Evolutionary conservation across 2,888 invertebrate species (phyloP).

Genomic region (Diplazon laetatorius): DNA sequence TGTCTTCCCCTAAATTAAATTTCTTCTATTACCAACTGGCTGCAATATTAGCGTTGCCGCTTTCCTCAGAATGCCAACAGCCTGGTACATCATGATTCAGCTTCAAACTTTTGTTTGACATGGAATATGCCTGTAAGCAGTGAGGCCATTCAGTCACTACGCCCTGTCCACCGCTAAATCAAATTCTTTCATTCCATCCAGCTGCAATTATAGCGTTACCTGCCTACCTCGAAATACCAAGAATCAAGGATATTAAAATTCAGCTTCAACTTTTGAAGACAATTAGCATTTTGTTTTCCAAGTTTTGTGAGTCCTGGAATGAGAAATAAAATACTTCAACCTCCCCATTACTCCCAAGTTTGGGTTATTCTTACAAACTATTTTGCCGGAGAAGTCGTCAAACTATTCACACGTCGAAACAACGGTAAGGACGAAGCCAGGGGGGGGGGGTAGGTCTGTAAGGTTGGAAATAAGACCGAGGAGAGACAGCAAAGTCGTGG

Average conservation of each 20-base stretch:
- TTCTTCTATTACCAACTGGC: too few relatives aligned
- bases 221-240: neutral
- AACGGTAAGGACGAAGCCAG: too few relatives aligned
- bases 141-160: too few relatives aligned
- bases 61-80: too few relatives aligned
- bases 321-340: conserved; percentile 36
- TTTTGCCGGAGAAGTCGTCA: conserved; percentile 44
- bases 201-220: conserved; percentile 55
- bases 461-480: conserved; percentile 38
- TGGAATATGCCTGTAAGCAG: too few relatives aligned
- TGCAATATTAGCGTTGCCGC: too few relatives aligned
- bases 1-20: conserved; percentile 1
- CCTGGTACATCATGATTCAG: too few relatives aligned
- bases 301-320: conserved; percentile 16
- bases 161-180: too few relatives aligned
- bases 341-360: neutral
- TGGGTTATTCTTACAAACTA: conserved; percentile 52
- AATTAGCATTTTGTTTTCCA: conserved; percentile 25
- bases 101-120: too few relatives aligned
- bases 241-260: conserved; percentile 50
- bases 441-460: neutral
- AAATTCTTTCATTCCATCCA: conserved; percentile 28
- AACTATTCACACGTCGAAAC: conserved; percentile 51
- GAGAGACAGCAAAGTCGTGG: conserved; percentile 47
- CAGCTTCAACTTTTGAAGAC: conserved; percentile 12